A percentile compares a stretch with the other conserved stretches of the same genome.
Evolutionary conservation across 2,888 invertebrate genomes (phyloP).

Genomic region (Euclidia mi): DNA sequence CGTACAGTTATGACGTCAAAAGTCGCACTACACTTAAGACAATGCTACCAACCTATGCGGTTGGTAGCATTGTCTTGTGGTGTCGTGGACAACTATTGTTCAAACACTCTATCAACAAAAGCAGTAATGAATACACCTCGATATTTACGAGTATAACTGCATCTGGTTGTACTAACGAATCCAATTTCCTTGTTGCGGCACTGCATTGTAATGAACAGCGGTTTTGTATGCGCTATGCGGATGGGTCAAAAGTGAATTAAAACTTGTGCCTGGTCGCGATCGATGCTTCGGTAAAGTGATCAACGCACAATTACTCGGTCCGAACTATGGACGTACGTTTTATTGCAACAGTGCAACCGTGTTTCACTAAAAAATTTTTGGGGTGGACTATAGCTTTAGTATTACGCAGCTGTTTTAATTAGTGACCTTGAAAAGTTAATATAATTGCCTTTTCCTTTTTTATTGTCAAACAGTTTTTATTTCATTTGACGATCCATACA

Average conservation of each 20-base stretch:
- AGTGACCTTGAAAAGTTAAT: too few species aligned
- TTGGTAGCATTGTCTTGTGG: too few species aligned
- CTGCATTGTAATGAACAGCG: slow-evolving; percentile 51
- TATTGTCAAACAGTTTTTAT: too few species aligned
- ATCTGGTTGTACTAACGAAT: slow-evolving; percentile 30
- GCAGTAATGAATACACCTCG: neutral
- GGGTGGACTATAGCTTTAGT: too few species aligned
- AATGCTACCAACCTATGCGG: neutral
- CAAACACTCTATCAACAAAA: too few species aligned
- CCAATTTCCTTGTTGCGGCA: slow-evolving; percentile 31
- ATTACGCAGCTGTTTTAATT: too few species aligned
- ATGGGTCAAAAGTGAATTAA: slow-evolving; percentile 51
- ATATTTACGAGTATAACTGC: neutral
- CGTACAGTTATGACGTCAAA: too few species aligned
- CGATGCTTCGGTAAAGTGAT: slow-evolving; percentile 43
- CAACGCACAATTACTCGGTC: slow-evolving; percentile 45
- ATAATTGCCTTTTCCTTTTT: too few species aligned
- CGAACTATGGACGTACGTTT: slow-evolving; percentile 33
- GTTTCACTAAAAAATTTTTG: too few species aligned
- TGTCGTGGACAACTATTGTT: too few species aligned
- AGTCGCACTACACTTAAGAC: neutral
- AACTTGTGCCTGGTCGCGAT: slow-evolving; percentile 44
- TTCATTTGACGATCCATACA: too few species aligned
- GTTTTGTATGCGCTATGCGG: slow-evolving; percentile 52
- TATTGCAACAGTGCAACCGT: slow-evolving; percentile 43